phyloP scores from a whole-genome alignment of 2,113 vertebrate genomes.

The Tiliqua scincoides region DNA sequence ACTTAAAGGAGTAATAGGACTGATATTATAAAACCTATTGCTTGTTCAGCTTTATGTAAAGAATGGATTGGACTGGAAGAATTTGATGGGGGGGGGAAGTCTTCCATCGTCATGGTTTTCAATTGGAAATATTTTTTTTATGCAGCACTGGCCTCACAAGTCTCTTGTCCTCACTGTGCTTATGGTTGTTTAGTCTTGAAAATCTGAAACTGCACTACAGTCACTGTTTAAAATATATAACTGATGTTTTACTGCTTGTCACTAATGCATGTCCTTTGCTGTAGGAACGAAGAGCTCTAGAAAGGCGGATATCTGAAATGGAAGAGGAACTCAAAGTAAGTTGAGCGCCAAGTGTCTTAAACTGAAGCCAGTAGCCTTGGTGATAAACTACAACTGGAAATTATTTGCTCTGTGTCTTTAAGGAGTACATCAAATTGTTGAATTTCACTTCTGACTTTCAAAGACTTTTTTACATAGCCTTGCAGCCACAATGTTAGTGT shows the following conservation, averaged over 20 bases:
- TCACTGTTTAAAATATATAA: constrained; percentile 62
- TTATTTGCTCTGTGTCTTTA: background rate
- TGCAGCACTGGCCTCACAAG: constrained; percentile 76
- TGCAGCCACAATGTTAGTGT: background rate
- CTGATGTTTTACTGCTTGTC: constrained; percentile 10
- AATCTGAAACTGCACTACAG: constrained; percentile 69
- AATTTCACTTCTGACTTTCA: background rate
- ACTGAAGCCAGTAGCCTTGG: background rate
- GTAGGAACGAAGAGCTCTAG: constrained; percentile 98
- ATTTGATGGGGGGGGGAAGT: constrained; percentile 37
- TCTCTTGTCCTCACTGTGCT: constrained; percentile 75
- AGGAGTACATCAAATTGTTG: background rate
- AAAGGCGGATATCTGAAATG: constrained; percentile 99
- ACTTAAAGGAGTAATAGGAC: constrained; percentile 38
- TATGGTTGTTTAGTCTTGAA: constrained; percentile 74
- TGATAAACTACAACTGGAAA: background rate
- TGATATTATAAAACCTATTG: constrained; percentile 22
- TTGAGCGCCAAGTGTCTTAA: background rate
- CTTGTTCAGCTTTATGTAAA: constrained; percentile 49
- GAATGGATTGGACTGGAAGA: constrained; percentile 49
- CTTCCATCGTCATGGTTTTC: constrained; percentile 34
- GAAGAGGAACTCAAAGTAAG: constrained; percentile 99
- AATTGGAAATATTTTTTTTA: constrained; percentile 53
- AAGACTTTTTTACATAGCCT: background rate
- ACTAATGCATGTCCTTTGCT: constrained; percentile 62